Evolutionary conservation across 2,888 invertebrate genomes (phyloP), one percentile per base, ranked within the genome.

Genomic region (Microplitis manilae): DNA sequence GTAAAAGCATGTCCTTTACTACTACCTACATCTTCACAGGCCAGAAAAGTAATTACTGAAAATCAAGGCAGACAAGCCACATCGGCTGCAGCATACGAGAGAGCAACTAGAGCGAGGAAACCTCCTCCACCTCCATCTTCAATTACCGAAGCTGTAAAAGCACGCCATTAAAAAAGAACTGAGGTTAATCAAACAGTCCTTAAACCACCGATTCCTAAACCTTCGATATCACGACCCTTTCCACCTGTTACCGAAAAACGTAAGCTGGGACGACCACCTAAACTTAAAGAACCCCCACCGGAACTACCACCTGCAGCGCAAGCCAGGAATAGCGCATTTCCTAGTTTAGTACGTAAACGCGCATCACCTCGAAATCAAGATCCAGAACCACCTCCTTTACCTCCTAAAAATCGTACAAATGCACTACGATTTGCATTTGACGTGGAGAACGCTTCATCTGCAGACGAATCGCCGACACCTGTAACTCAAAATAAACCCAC

Each of bases 281-380:
- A 38, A 39, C 15, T 9, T 1, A 30, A 9, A 6, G 68, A 13
- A 7, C 15, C 7, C 6, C 39, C 59, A 1, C 6, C 1, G 0
- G 15, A 69, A 15, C n/a, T 6, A 2, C 13, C 38, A 9, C 70
- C 70, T 13, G 70, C 15, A 6, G 38, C 30, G 5, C 8, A 38
- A 6, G 70, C 60, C 0, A 71, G 70, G 59, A 20, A 60, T 9
- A 71, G 70, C 17, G 70, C 70, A 1, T 71, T 71, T n/a, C 70
- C 61, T 30, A 71, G 38, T 9, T 8, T 59, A 1, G n/a, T 17
- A 0, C n/a, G 13, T 4, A 62, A 17, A 17, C 62, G 62, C 6
- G 6, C 2, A 9, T 6, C n/a, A 62, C 7, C 13, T 4, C 2
- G 7, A 1, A 6, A 41, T 9, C 7, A 0, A 2, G 41, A 41